Evolutionary conservation across 2,113 vertebrate species (phyloP).

Genomic region (Puntigrus tetrazona): DNA sequence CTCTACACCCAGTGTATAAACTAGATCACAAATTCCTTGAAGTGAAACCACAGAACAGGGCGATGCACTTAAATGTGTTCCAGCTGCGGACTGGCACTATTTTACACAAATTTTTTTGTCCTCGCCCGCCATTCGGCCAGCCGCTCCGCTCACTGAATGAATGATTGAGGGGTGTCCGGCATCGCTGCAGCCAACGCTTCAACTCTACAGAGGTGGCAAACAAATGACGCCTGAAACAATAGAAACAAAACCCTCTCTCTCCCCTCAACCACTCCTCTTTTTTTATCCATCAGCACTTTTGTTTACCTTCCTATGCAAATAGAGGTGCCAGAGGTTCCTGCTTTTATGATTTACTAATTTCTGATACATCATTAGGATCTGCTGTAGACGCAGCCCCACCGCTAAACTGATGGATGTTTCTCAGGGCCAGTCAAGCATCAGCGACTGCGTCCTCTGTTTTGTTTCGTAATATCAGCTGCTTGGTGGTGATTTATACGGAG

Average conservation of each 20-base stretch:
- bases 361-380: conserved; percentile 48
- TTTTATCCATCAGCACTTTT: conserved; percentile 32
- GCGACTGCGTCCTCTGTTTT: conserved; percentile 45
- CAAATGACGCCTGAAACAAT: conserved; percentile 61
- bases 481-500: conserved; percentile 55
- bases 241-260: conserved; percentile 15
- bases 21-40: background rate
- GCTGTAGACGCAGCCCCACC: background rate
- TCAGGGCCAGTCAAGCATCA: conserved; percentile 22
- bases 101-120: conserved; percentile 1
- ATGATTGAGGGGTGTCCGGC: conserved; percentile 49
- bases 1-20: background rate
- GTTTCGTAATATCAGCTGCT: conserved; percentile 55
- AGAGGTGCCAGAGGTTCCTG: conserved; percentile 13
- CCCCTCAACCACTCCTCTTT: background rate
- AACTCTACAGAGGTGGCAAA: conserved; percentile 47
- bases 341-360: conserved; percentile 47
- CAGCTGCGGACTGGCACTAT: background rate
- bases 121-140: conserved; percentile 51
- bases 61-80: background rate
- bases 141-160: conserved; percentile 15
- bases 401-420: conserved; percentile 23
- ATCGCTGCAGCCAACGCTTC: conserved; percentile 30
- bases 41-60: conserved; percentile 7
- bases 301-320: conserved; percentile 47